These are phyloP conservation scores for Sparus aurata DNA, from an alignment of 2,797 vertebrate genomes.

Conservation along the genomic window DNA sequence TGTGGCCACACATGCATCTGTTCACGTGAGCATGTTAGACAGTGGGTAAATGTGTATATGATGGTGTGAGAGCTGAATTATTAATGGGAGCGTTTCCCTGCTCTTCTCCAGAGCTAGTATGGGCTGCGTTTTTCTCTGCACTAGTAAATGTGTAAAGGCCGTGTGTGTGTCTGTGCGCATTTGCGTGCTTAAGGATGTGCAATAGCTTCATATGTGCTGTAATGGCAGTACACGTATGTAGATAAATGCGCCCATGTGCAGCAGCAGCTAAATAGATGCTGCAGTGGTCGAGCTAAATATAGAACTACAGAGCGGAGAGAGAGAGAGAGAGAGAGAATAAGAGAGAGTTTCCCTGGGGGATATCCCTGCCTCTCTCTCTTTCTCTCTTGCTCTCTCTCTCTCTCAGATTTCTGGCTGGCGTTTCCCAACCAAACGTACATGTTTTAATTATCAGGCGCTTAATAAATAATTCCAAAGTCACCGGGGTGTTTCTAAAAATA, in stretches of 20 bases:
- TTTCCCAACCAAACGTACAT: conserved; percentile 78
- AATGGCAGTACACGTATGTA: conserved; percentile 32
- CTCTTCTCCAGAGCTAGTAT: conserved; percentile 23
- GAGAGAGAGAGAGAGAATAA: conserved; percentile 34
- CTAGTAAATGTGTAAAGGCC: conserved; percentile 22
- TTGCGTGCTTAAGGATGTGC: not conserved
- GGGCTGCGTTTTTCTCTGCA: not conserved
- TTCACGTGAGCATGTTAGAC: conserved; percentile 54
- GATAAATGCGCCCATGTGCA: conserved; percentile 46
- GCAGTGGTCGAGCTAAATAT: conserved; percentile 74
- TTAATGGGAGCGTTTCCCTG: conserved; percentile 54
- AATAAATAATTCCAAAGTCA: conserved; percentile 85
- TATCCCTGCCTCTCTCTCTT: conserved; percentile 53
- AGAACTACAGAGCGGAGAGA: conserved; percentile 56
- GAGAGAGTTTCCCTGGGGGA: conserved; percentile 64
- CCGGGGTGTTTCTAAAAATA: conserved; percentile 80
- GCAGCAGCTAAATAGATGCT: conserved; percentile 62
- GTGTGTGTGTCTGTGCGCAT: not conserved
- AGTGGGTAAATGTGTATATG: conserved; percentile 45
- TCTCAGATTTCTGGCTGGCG: conserved; percentile 73
- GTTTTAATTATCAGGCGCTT: conserved; percentile 83
- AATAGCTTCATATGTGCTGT: conserved; percentile 17
- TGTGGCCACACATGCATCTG: not conserved
- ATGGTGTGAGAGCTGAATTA: conserved; percentile 64
- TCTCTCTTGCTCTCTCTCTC: conserved; percentile 27